Percentiles rank a stretch among this genome's conserved stretches.
These are phyloP conservation scores for Reticulitermes speratus DNA, from an alignment of 1,140 invertebrate species.

Conservation along the genomic window DNA sequence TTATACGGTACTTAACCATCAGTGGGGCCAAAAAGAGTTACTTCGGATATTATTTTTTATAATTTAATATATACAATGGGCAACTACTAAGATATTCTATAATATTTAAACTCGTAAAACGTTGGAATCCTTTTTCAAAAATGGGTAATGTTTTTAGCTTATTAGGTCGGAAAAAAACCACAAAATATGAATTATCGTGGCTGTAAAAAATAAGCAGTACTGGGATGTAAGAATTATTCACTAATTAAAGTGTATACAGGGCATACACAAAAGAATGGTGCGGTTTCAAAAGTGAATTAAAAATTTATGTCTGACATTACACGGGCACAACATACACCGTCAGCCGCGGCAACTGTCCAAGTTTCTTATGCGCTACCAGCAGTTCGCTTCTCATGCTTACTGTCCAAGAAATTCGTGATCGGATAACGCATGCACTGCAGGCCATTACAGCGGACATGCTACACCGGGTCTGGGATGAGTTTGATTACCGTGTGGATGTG, in stretches of 20 bases:
- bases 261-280: too few relatives aligned
- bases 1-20: neutral
- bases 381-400: too few relatives aligned
- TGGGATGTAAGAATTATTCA: neutral
- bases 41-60: neutral
- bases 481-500: too few relatives aligned
- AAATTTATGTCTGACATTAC: too few relatives aligned
- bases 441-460: too few relatives aligned
- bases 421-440: too few relatives aligned
- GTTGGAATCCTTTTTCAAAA: neutral
- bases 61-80: constrained; percentile 3
- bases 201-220: neutral
- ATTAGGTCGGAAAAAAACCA: neutral
- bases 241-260: neutral
- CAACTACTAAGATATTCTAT: neutral
- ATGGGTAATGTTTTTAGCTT: neutral
- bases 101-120: constrained; percentile 15
- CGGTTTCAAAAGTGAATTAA: too few relatives aligned
- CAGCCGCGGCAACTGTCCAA: too few relatives aligned
- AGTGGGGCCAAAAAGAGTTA: neutral
- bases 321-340: too few relatives aligned
- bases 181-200: neutral
- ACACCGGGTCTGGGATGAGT: too few relatives aligned
- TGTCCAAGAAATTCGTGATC: too few relatives aligned
- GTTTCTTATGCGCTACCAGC: too few relatives aligned